phyloP scores from a whole-genome alignment of 2,888 invertebrate species.

The Diarsia rubi region DNA sequence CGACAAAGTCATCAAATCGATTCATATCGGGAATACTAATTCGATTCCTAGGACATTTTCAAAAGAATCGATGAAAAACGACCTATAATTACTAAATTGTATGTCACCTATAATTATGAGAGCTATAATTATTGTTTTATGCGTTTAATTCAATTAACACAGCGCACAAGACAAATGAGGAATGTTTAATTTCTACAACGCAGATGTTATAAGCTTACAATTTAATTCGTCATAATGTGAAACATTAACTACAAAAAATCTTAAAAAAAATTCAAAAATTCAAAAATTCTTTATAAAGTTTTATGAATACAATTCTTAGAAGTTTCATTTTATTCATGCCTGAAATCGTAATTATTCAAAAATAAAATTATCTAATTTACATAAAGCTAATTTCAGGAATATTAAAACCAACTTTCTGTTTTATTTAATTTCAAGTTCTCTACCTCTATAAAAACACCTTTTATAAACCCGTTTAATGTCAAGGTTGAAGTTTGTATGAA shows the following conservation, averaged over 20 bases:
- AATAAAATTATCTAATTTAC: neutral
- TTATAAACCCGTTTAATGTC: neutral
- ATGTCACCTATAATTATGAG: conserved; percentile 45
- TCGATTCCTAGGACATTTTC: conserved; percentile 25
- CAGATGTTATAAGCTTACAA: conserved; percentile 42
- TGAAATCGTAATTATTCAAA: neutral
- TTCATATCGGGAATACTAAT: conserved; percentile 52
- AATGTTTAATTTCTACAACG: conserved; percentile 35
- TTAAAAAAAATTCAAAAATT: too few relatives aligned
- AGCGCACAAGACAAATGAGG: conserved; percentile 51
- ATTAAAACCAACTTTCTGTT: neutral
- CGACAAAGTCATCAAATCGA: conserved; percentile 51
- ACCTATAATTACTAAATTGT: conserved; percentile 34
- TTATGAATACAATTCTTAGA: neutral
- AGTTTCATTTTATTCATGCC: neutral
- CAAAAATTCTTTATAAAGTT: conserved; percentile 3
- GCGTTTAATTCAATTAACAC: conserved; percentile 58
- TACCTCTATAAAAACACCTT: neutral
- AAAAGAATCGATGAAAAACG: conserved; percentile 33
- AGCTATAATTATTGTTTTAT: conserved; percentile 47
- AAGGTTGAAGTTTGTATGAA: neutral
- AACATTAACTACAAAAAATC: neutral
- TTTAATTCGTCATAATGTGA: neutral
- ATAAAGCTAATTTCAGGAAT: neutral
- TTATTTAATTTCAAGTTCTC: neutral